Evolutionary conservation across 2,888 invertebrate genomes (phyloP).

Genomic region (Harpalus rufipes): DNA sequence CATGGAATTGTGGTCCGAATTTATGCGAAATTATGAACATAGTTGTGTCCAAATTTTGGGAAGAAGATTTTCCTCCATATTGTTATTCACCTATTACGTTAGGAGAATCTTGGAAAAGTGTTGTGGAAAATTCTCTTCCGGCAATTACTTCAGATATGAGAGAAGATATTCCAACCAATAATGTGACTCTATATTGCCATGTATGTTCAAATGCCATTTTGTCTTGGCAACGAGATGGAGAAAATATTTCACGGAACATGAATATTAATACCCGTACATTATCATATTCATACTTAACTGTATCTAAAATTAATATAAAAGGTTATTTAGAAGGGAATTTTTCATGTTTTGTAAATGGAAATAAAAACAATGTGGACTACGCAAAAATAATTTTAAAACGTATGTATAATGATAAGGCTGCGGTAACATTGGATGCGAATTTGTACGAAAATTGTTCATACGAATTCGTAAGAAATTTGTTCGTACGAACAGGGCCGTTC

Average conservation of each 20-base stretch:
- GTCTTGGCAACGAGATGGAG: neutral
- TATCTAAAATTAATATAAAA: neutral
- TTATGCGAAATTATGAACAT: conserved; percentile 17
- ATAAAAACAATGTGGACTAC: neutral
- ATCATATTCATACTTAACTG: neutral
- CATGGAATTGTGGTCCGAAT: conserved; percentile 6
- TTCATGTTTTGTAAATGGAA: neutral
- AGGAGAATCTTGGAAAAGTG: neutral
- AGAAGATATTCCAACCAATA: neutral
- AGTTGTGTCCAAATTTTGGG: neutral
- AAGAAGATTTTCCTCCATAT: neutral
- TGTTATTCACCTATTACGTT: neutral
- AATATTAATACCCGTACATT: neutral
- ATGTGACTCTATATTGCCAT: neutral
- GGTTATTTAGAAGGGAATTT: neutral
- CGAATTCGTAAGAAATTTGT: too few relatives aligned
- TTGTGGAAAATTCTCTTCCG: neutral
- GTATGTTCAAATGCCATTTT: neutral
- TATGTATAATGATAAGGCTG: neutral
- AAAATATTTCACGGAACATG: neutral
- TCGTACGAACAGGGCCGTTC: too few relatives aligned
- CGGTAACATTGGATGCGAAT: too few relatives aligned
- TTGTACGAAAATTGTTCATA: too few relatives aligned
- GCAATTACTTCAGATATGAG: neutral
- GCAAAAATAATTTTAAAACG: conserved; percentile 8